Conservation (phyloP, 2,797 vertebrate genomes). For the Gallinago stenura region DNA sequence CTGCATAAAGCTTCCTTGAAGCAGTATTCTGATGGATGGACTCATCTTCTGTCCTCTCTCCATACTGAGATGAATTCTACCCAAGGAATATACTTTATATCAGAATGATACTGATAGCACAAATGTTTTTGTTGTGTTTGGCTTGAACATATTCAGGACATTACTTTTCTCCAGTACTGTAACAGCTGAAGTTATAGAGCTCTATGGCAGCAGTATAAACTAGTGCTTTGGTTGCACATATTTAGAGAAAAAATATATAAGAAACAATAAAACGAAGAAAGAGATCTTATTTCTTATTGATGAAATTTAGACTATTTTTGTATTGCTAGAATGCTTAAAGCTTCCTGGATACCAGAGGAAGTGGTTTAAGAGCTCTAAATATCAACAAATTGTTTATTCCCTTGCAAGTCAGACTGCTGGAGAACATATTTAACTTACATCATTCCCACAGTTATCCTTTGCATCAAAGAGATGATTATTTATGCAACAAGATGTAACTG, state of each 20-base stretch:
- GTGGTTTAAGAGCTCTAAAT: background rate
- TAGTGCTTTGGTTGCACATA: background rate
- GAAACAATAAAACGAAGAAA: background rate
- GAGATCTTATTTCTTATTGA: background rate
- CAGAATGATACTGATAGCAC: background rate
- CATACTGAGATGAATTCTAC: rapidly evolving
- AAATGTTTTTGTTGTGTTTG: background rate
- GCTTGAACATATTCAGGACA: background rate
- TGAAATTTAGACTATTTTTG: background rate
- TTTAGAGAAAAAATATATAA: rapidly evolving
- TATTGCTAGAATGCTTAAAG: background rate
- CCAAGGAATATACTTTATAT: background rate
- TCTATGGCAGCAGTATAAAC: background rate
- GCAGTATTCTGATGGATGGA: background rate
- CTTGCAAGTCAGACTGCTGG: constrained; percentile 55
- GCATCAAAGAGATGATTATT: constrained; percentile 74
- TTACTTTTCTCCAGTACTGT: background rate
- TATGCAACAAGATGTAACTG: constrained; percentile 66
- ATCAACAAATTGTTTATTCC: constrained; percentile 67
- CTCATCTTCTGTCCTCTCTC: background rate
- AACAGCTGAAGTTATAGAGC: background rate
- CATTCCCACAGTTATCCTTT: constrained; percentile 59
- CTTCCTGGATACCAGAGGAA: constrained; percentile 39
- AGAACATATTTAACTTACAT: constrained; percentile 65
- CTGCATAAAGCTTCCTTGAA: background rate